These are phyloP conservation scores for Hippocampus kuda DNA, from an alignment of 2,797 vertebrate genomes.

Conservation along the genomic window DNA sequence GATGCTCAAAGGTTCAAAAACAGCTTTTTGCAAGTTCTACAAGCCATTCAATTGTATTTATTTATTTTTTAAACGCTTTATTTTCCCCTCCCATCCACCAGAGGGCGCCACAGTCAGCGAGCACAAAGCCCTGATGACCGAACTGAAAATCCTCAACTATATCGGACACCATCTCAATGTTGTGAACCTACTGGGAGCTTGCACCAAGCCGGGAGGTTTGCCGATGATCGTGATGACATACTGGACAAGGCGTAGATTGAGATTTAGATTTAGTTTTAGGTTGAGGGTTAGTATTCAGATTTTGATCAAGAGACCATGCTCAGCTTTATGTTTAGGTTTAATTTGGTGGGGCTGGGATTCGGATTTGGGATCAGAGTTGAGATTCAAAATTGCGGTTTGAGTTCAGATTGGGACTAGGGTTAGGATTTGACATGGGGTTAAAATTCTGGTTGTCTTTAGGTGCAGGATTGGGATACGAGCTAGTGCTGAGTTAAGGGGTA, in stretches of 20 bases:
- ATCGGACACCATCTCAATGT: conserved; percentile 93
- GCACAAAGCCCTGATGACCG: conserved; percentile 90
- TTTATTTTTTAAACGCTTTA: background rate
- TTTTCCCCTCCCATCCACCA: conserved; percentile 49
- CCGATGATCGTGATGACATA: no score
- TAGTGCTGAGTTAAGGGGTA: background rate
- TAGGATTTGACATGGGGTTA: no score
- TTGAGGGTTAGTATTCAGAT: no score
- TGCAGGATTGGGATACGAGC: background rate
- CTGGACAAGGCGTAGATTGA: background rate
- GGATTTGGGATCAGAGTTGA: no score
- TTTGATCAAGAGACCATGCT: no score
- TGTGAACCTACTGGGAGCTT: conserved; percentile 89
- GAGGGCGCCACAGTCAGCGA: conserved; percentile 89
- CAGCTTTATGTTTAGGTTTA: no score
- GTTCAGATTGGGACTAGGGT: no score
- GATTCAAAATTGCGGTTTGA: no score
- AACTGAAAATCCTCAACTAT: conserved; percentile 91
- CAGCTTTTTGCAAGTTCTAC: background rate
- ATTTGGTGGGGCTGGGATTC: no score
- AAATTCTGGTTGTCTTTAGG: background rate
- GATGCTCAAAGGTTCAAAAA: conserved; percentile 86
- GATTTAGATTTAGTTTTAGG: background rate
- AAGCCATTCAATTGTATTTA: background rate
- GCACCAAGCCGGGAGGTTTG: conserved; percentile 85